Evolutionary conservation across 2,113 vertebrate species (phyloP).

Genomic region (Eira barbara): DNA sequence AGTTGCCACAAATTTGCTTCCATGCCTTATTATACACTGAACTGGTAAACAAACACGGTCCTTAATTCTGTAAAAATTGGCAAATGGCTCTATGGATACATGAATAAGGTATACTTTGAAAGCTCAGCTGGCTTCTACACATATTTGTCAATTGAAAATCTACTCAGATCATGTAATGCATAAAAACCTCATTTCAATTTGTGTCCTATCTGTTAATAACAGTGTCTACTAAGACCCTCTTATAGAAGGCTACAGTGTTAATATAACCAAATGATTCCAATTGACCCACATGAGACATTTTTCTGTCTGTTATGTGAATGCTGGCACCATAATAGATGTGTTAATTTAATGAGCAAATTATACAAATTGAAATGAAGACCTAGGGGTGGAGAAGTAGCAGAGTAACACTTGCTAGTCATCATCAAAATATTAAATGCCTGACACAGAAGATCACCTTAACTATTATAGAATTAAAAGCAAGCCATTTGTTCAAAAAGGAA

Average conservation of each 20-base stretch:
- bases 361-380: constrained; percentile 70
- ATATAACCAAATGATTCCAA: constrained; percentile 68
- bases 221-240: constrained; percentile 44
- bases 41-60: not conserved
- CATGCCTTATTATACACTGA: not conserved
- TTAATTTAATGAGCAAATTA: constrained; percentile 72
- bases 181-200: constrained; percentile 62
- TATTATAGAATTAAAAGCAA: constrained; percentile 41
- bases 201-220: constrained; percentile 55
- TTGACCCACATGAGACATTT: constrained; percentile 68
- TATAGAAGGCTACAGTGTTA: constrained; percentile 61
- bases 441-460: not conserved
- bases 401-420: constrained; percentile 18
- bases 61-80: not conserved
- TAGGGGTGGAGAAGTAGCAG: constrained; percentile 40
- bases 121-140: not conserved
- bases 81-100: not conserved
- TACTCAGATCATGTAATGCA: constrained; percentile 23
- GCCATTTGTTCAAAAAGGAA: not conserved
- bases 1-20: not conserved
- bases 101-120: constrained; percentile 26
- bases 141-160: constrained; percentile 50
- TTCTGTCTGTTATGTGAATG: constrained; percentile 47
- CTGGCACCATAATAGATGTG: constrained; percentile 61
- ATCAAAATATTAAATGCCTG: constrained; percentile 46